Evolutionary conservation across 2,888 invertebrate species (phyloP), one percentile per base, ranked within the genome.

Genomic region (Balanococcus diminutus): DNA sequence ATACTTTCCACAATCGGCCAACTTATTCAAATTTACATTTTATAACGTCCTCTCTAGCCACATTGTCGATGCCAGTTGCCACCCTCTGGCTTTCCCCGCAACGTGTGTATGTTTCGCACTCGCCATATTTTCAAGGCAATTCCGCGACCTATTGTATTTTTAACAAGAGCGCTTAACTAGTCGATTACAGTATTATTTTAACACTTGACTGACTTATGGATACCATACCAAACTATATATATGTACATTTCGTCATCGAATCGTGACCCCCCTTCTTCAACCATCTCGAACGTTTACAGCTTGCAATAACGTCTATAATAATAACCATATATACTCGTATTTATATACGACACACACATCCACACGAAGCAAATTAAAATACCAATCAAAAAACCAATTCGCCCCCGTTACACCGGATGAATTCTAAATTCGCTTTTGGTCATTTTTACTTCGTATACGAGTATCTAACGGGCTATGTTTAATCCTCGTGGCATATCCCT

Each of bases 101-200:
- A 6, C 14, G 42, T 42, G 11, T 42, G 14, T 42, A 2, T 42
- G 6, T 22, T 9, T 56, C 9, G 9, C 56, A 42, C 14, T 56
- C 19, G 51, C 51, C 56, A 22, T 56, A 56, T 22, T 22, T 61
- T 11, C 28, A 67, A 67, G 67, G 67, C 28, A 67, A 67, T 67
- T 67, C 67, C 6, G 67, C 28, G 28, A 67, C 16, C 67, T 67
- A 67, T 67, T 67, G 67, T 67, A 67, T 67, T 67, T 67, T 67
- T 28, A 67, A 67, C 67, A 67, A 67, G 67, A 67, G 67, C 67
- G 67, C 67, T 67, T 67, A 67, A 67, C 67, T 67, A 67, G 67
- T 67, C 67, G 67, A 67, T 67, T 67, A 67, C 67, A 67, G 67
- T 67, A 67, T 67, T 67, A 67, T 67, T 67, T 67, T 67, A 67